Evolutionary conservation across 2,888 invertebrate genomes (phyloP), one percentile per base, ranked within the genome.

Genomic region (Xestia ashworthii): DNA sequence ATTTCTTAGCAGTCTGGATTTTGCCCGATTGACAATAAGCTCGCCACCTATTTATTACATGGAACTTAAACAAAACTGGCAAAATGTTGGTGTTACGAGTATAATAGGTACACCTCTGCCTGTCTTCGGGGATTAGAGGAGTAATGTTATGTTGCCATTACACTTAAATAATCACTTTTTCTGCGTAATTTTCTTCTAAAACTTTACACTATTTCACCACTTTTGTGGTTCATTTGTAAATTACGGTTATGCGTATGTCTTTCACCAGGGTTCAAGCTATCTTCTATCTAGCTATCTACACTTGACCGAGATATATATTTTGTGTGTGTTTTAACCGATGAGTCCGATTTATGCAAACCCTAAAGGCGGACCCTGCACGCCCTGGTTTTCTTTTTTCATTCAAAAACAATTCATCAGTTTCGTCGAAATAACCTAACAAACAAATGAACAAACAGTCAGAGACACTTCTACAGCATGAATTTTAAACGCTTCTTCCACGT

Each of bases 401-500:
- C 53, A 0, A 58, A 58, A 76, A 32, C 9, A 1, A 2, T 48
- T n/a, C 5, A 11, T 16, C n/a, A 16, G 16, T 44, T 68, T 25
- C 3, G 5, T 12, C 4, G 1, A n/a, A 25, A 65, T 41, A 32
- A 9, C 5, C 11, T 5, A 50, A 62, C 48, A 53, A 77, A 58
- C 14, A 6, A 53, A 32, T 16, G 25, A 62, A 19, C 19, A 46
- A 62, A 38, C 25, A 70, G 11, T n/a, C 5, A 16, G 25, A 66
- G n/a, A n/a, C 5, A 38, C 38, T 69, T 19, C 14, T 19, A 14
- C 5, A 41, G 9, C 46, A 32, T n/a, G 9, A 22, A 53, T 79
- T 78, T 78, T 19, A 62, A 79, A 41, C 53, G 48, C 32, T 38
- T 71, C 32, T 65, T 65, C 41, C 11, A 55, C 5, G 12, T 6